Evolutionary conservation across 2,113 vertebrate species (phyloP).

Genomic region (Isurus oxyrinchus): DNA sequence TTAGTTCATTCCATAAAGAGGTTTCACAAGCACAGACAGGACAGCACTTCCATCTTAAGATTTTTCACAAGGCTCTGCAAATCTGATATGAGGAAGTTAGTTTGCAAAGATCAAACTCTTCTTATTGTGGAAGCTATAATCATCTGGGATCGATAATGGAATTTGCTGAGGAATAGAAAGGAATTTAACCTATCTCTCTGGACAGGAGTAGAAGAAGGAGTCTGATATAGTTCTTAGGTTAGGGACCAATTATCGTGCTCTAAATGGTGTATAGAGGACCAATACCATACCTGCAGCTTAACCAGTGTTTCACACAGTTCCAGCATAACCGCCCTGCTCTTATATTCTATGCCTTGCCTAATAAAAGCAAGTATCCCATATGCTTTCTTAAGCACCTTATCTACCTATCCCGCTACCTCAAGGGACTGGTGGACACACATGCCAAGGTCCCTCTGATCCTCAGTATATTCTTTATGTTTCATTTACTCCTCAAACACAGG

Average conservation of each 20-base stretch:
- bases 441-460: too few species aligned
- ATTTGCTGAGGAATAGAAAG: neutral
- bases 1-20: neutral
- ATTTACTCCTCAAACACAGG: neutral
- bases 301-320: too few species aligned
- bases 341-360: too few species aligned
- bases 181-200: neutral
- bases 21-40: neutral
- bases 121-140: neutral
- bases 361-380: too few species aligned
- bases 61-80: neutral
- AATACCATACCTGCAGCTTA: neutral
- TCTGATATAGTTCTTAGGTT: neutral
- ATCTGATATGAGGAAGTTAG: neutral
- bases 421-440: too few species aligned
- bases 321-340: too few species aligned
- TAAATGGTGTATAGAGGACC: neutral
- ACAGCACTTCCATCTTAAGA: neutral
- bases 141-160: neutral
- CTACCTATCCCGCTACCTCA: too few species aligned
- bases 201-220: neutral
- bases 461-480: neutral
- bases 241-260: neutral
- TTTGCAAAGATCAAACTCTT: neutral
- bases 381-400: too few species aligned